Evolutionary conservation across 2,888 invertebrate species (phyloP).

Genomic region (Embidobia sp.): DNA sequence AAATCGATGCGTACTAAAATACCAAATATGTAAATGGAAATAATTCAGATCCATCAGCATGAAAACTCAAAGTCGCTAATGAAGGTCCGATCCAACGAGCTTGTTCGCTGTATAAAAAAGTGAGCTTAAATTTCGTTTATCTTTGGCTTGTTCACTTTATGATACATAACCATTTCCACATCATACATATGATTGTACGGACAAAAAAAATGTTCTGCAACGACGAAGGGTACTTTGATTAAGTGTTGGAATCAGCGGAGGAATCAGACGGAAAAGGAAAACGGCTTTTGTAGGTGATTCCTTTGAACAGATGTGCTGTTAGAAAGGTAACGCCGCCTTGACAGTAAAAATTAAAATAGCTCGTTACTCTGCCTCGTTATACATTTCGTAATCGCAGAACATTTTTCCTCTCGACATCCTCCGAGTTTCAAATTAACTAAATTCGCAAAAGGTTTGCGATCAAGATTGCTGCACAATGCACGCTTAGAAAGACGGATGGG

Average conservation of each 20-base stretch:
- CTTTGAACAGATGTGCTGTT: conserved; percentile 9
- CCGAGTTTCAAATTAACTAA: conserved; percentile 22
- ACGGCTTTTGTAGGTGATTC: conserved; percentile 21
- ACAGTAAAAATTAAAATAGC: conserved; percentile 9
- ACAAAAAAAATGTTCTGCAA: conserved; percentile 20
- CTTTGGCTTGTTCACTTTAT: conserved; percentile 8
- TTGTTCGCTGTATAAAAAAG: conserved; percentile 61
- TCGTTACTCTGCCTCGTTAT: not conserved
- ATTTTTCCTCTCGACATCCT: conserved; percentile 17
- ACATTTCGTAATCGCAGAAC: conserved; percentile 2
- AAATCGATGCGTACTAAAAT: conserved; percentile 6
- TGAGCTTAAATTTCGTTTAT: conserved; percentile 30
- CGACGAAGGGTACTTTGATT: not conserved
- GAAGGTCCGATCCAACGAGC: conserved; percentile 23
- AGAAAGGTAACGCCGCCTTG: conserved; percentile 5
- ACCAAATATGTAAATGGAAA: conserved; percentile 32
- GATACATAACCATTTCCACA: conserved; percentile 43
- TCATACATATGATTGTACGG: conserved; percentile 17
- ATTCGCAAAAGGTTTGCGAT: conserved; percentile 19
- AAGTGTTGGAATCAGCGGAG: not conserved
- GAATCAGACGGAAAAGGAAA: not conserved
- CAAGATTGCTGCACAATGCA: not conserved
- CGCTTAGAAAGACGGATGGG: not conserved
- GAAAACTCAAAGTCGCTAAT: not conserved
- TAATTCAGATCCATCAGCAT: conserved; percentile 11